Percentiles rank a stretch among this genome's conserved stretches.
Evolutionary conservation across 1,140 invertebrate species (phyloP).

Genomic region (Bemisia tabaci): DNA sequence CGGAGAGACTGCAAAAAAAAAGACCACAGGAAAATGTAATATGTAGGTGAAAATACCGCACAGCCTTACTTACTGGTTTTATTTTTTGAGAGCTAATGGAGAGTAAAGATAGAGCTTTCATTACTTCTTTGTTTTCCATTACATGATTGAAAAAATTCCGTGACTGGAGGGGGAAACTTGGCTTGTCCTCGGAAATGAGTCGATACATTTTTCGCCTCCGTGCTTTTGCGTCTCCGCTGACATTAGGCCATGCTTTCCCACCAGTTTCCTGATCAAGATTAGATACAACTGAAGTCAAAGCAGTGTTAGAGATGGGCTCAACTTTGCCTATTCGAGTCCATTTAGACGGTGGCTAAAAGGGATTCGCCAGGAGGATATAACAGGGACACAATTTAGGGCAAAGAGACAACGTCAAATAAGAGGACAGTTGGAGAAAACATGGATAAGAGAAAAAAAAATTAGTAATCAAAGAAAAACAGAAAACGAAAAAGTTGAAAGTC

Average conservation of each 20-base stretch:
- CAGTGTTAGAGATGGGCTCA: neutral
- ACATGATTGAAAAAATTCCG: conserved; percentile 76
- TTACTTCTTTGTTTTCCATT: conserved; percentile 86
- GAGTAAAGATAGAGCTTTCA: conserved; percentile 69
- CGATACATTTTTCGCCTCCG: conserved; percentile 56
- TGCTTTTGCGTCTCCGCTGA: conserved; percentile 40
- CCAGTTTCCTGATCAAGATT: neutral
- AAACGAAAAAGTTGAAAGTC: too few relatives aligned
- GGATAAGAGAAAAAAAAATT: too few relatives aligned
- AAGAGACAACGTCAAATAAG: too few relatives aligned
- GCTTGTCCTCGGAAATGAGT: conserved; percentile 60
- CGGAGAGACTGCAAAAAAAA: neutral
- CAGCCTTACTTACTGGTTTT: conserved; percentile 44
- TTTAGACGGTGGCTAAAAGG: neutral
- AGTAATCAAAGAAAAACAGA: too few relatives aligned
- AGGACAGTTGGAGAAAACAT: too few relatives aligned
- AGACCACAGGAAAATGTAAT: neutral
- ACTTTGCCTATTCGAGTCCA: neutral
- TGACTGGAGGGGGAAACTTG: conserved; percentile 58
- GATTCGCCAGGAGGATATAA: neutral
- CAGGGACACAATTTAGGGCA: neutral
- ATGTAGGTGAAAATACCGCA: neutral
- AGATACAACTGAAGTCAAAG: neutral
- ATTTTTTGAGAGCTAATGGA: conserved; percentile 67
- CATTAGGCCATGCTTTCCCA: neutral